A percentile compares a stretch with the other conserved stretches of the same genome.
These are phyloP conservation scores for Euura saliciscinereae DNA, from an alignment of 1,140 invertebrate genomes.

Conservation along the genomic window DNA sequence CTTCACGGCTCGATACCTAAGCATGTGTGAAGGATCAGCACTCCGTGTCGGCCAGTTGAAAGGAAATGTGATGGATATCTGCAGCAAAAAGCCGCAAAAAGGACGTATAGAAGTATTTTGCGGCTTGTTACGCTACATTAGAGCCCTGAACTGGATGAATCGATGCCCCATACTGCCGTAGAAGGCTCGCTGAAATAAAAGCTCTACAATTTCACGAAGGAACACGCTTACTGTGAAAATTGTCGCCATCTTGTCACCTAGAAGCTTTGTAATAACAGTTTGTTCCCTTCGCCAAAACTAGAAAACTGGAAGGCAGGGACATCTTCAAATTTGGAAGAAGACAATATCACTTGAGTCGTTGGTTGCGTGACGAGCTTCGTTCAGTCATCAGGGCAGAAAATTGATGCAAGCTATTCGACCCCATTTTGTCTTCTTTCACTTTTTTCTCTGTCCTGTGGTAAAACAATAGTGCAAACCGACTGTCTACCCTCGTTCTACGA, in stretches of 20 bases:
- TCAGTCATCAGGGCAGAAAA: too few species aligned
- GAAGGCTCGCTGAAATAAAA: background rate
- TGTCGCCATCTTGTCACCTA: background rate
- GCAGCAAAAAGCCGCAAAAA: background rate
- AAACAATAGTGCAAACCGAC: background rate
- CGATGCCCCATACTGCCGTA: background rate
- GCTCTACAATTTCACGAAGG: too few species aligned
- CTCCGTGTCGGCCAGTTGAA: background rate
- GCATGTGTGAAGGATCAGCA: background rate
- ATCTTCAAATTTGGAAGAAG: too few species aligned
- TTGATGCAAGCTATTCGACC: constrained; percentile 3
- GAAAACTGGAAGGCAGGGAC: too few species aligned
- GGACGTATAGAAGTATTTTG: constrained; percentile 1
- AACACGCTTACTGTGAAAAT: background rate
- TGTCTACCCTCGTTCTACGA: background rate
- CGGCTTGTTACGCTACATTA: constrained; percentile 1
- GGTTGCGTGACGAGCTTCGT: too few species aligned
- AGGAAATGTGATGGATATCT: constrained; percentile 2
- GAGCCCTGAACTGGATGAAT: background rate
- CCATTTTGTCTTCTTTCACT: background rate
- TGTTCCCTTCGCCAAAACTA: background rate
- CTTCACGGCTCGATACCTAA: background rate
- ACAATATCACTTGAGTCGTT: too few species aligned
- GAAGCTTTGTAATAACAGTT: constrained; percentile 3
- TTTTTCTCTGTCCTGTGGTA: constrained; percentile 8